Percentiles rank a stretch among this genome's conserved stretches.
Evolutionary conservation across 64 coral and sea anemone species (phyloP).

Genomic region (Dendrophyllia cribrosa): DNA sequence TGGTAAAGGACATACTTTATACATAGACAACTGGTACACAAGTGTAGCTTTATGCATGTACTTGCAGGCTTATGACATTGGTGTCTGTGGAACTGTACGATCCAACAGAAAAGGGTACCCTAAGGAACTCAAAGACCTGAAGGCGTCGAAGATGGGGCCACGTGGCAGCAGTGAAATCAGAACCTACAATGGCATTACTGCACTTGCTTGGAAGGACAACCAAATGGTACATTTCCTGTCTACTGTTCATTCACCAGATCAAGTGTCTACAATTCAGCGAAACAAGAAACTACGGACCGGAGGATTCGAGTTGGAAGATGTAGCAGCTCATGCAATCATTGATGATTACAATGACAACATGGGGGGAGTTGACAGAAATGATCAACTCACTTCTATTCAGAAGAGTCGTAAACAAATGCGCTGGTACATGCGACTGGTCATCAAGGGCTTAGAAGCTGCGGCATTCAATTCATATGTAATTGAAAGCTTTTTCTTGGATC

Average conservation of each 20-base stretch:
- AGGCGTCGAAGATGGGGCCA: neutral
- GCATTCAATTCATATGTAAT: conserved; percentile 58
- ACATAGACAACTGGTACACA: conserved; percentile 58
- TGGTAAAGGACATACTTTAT: conserved; percentile 46
- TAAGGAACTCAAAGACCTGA: neutral
- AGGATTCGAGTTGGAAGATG: no score
- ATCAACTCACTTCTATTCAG: conserved; percentile 41
- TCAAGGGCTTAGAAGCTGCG: conserved; percentile 33
- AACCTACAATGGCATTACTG: conserved; percentile 15
- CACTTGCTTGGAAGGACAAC: conserved; percentile 60
- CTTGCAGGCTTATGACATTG: neutral
- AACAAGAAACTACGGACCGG: neutral
- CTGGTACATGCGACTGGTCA: conserved; percentile 47
- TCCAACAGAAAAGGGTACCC: neutral
- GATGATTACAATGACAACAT: conserved; percentile 35
- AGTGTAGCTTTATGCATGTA: neutral
- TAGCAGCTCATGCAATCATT: neutral
- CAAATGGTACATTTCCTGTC: conserved; percentile 46
- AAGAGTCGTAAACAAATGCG: conserved; percentile 55
- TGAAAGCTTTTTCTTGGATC: conserved; percentile 41
- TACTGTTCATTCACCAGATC: conserved; percentile 59
- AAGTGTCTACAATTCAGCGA: conserved; percentile 1
- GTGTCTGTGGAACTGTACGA: neutral
- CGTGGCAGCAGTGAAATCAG: neutral
- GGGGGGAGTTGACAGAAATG: conserved; percentile 50